A percentile compares a stretch with the other conserved stretches of the same genome.
Evolutionary conservation across 92 coral and sea anemone genomes (phyloP).

Genomic region (Siderastrea radians): DNA sequence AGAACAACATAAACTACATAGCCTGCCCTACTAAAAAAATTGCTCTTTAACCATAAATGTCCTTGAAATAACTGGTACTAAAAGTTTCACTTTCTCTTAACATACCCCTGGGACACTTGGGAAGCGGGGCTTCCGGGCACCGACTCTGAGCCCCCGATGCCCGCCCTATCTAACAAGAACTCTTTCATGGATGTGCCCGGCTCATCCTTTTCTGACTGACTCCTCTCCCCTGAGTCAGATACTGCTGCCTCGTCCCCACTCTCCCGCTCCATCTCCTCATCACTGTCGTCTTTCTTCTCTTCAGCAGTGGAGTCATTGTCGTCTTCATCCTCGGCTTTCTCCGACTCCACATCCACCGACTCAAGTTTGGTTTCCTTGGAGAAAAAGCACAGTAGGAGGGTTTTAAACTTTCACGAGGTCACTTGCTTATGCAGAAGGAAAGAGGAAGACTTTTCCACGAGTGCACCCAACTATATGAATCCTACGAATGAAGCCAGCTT

Average conservation of each 20-base stretch:
- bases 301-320: slow-evolving; percentile 77
- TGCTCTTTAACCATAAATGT: not conserved
- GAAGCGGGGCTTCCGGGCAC: slow-evolving; percentile 98
- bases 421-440: no score
- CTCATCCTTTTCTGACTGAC: slow-evolving; percentile 75
- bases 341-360: slow-evolving; percentile 81
- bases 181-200: slow-evolving; percentile 72
- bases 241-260: slow-evolving; percentile 80
- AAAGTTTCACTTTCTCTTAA: not conserved
- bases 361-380: slow-evolving; percentile 81
- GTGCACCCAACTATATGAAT: no score
- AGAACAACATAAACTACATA: no score
- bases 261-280: slow-evolving; percentile 83
- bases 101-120: slow-evolving; percentile 94
- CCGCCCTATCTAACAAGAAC: slow-evolving; percentile 79
- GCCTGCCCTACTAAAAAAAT: not conserved
- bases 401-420: no score
- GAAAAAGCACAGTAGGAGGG: not conserved
- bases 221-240: slow-evolving; percentile 86
- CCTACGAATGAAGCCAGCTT: no score
- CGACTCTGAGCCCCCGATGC: slow-evolving; percentile 95
- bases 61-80: no score
- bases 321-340: slow-evolving; percentile 89
- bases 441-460: no score
- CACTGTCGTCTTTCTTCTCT: slow-evolving; percentile 87